Conservation (phyloP, 2,888 invertebrate genomes). For the Cataglyphis rosenhaueri region DNA sequence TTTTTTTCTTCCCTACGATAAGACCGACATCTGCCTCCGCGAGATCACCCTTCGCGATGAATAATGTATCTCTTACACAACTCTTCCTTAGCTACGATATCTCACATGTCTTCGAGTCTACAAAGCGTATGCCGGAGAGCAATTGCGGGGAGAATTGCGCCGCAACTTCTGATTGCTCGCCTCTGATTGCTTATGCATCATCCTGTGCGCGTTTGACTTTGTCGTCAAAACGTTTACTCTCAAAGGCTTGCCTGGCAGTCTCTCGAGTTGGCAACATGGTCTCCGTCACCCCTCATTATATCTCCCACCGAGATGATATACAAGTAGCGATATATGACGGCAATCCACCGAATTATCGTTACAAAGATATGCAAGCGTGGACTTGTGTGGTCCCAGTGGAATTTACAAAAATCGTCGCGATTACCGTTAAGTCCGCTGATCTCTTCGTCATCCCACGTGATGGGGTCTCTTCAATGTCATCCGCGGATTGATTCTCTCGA, state of each 20-base stretch:
- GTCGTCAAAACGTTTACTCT: slow-evolving; percentile 26
- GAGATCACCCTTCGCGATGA: neutral
- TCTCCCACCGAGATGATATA: neutral
- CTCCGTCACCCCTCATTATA: neutral
- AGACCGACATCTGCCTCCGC: neutral
- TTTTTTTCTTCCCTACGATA: neutral
- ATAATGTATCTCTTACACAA: slow-evolving; percentile 18
- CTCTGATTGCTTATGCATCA: slow-evolving; percentile 22
- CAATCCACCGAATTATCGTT: neutral
- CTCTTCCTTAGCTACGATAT: neutral
- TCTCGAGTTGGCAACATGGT: neutral
- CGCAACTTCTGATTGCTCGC: neutral
- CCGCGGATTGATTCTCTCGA: neutral
- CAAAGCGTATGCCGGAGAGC: neutral
- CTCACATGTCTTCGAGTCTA: neutral
- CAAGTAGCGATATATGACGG: neutral
- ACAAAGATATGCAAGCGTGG: neutral
- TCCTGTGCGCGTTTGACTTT: slow-evolving; percentile 68
- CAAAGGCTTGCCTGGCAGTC: neutral
- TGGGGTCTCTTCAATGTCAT: neutral
- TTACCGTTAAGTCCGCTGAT: neutral
- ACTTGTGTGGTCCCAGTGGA: neutral
- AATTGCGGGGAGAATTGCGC: neutral
- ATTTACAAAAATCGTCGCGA: neutral
- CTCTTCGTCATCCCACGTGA: neutral